These are phyloP conservation scores for Merops nubicus DNA, from an alignment of 2,113 vertebrate genomes.

Conservation along the genomic window DNA sequence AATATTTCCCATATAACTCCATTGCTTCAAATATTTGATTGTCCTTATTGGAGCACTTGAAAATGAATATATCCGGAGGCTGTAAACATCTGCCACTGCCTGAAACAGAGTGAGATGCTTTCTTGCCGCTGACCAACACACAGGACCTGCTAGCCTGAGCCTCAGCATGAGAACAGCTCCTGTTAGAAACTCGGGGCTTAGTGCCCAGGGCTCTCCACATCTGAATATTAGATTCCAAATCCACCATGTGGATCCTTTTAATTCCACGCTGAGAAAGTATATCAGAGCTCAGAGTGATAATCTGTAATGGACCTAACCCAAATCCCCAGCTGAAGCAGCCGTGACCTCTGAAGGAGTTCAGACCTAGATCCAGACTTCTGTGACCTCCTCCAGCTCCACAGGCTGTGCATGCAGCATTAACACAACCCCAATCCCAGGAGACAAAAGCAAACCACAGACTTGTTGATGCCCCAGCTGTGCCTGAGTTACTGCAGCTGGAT, in stretches of 20 bases:
- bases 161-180: neutral
- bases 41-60: neutral
- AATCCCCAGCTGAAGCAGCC: neutral
- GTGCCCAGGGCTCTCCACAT: neutral
- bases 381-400: neutral
- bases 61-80: neutral
- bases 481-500: neutral
- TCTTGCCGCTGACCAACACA: accelerated
- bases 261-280: slow-evolving; percentile 9
- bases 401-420: neutral
- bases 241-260: slow-evolving; percentile 29
- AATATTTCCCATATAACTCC: neutral
- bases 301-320: neutral
- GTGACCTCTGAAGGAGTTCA: slow-evolving; percentile 1
- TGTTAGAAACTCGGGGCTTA: neutral
- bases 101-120: neutral
- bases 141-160: neutral
- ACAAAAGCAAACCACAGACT: neutral
- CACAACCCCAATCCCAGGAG: neutral
- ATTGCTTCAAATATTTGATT: neutral
- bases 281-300: slow-evolving; percentile 8
- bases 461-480: neutral
- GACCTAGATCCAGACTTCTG: neutral
- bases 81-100: neutral
- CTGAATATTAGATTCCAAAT: slow-evolving; percentile 19